Conservation (phyloP, 37 sponge, comb jelly and placozoan species). For the Cladorhizidae sp. region DNA sequence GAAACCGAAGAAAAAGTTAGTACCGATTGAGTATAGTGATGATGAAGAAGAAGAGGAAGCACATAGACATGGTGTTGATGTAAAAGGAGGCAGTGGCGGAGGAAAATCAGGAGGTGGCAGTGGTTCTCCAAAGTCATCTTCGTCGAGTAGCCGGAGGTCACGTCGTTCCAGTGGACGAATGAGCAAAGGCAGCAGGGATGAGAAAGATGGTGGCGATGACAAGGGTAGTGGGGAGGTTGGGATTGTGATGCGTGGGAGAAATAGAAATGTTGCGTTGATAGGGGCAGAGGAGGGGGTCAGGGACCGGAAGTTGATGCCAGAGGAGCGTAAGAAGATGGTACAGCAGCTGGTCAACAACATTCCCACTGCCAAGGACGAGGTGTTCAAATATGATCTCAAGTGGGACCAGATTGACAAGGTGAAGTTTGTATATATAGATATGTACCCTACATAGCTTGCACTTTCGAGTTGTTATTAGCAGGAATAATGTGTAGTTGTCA, state of each 20-base stretch:
- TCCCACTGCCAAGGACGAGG: slow-evolving; percentile 92
- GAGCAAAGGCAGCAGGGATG: background rate
- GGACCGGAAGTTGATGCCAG: slow-evolving; percentile 49
- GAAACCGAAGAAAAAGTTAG: slow-evolving; percentile 68
- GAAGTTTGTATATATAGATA: too few relatives aligned
- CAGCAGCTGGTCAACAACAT: slow-evolving; percentile 89
- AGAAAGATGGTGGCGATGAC: background rate
- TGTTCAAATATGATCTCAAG: slow-evolving; percentile 88
- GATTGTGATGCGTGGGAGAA: background rate
- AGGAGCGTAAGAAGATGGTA: slow-evolving; percentile 89
- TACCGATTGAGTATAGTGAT: slow-evolving; percentile 66
- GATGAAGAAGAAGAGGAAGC: slow-evolving; percentile 53
- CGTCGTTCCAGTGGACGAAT: background rate
- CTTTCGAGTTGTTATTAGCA: too few relatives aligned
- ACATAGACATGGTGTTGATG: background rate
- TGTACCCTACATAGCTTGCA: too few relatives aligned
- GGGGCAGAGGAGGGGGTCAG: background rate
- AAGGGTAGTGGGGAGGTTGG: background rate
- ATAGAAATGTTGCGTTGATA: background rate
- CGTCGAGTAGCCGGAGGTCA: background rate
- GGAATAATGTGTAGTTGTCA: too few relatives aligned
- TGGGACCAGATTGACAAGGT: slow-evolving; percentile 94
- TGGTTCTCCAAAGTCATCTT: background rate
- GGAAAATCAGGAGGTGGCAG: background rate
- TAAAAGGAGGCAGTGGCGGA: background rate